Evolutionary conservation across 2,113 vertebrate species (phyloP), one percentile per base, ranked within the genome.

Genomic region (Lampris incognitus): DNA sequence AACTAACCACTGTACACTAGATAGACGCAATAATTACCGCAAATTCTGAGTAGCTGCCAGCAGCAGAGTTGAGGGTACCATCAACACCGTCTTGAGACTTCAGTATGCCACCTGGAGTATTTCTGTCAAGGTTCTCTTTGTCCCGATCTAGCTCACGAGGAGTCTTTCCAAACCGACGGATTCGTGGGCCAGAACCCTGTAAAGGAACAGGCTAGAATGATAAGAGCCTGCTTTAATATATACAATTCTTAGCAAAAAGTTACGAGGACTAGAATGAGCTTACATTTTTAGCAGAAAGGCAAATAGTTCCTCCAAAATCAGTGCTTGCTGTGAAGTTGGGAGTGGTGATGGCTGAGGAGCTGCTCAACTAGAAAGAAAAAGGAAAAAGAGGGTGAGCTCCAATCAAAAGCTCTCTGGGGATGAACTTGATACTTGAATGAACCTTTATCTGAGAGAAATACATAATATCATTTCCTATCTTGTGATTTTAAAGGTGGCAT

Each of bases 11-110:
- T n/a, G 41, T 40, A 38, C 49, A 85, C 79, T 66, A 80, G 79
- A 84, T 6, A 51, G 9, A 88, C 40, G 9, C 37, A 75, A 4
- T 39, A 93, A 95, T 98, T 98, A 99, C 98, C 96, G 94, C 94
- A 95, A 99, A 98, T 87, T 97, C 96, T 36, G 95, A 95, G 95
- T 98, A 99, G 94, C 95, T 97, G 94, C 94, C 96, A 91, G 96
- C 96, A 89, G 97, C 87, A 91, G 95, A 94, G 79, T 94, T 97
- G 92, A 96, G 68, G 94, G 95, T 96, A 90, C 86, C 94, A 92
- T 95, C 96, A 88, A 92, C 93, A 85, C 93, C 94, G 83, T 93
- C 91, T 85, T 91, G 92, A 87, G 88, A 88, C 71, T 87, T 94
- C 91, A 95, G 94, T 87, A 94, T 92, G 94, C 95, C 94, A 65